These are phyloP conservation scores for Glyptemys insculpta DNA, from an alignment of 2,797 vertebrate species.

Conservation along the genomic window DNA sequence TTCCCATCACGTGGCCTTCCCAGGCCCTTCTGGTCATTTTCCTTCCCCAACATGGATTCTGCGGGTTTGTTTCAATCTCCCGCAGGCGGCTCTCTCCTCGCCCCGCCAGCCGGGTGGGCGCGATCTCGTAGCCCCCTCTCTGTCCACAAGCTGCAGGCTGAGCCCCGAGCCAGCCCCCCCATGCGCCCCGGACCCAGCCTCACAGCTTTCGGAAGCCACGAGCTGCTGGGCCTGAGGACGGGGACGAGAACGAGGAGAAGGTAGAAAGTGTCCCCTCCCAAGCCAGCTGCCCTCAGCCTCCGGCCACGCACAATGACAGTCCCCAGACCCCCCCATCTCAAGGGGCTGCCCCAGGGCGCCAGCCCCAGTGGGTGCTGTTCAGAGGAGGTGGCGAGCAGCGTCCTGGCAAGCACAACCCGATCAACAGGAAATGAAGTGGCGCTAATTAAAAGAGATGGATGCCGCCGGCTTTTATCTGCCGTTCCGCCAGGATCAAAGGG, in stretches of 20 bases:
- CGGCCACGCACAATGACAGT: too few relatives aligned
- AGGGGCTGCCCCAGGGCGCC: background rate
- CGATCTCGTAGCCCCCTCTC: background rate
- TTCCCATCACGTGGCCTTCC: too few relatives aligned
- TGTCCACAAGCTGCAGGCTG: too few relatives aligned
- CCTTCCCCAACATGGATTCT: background rate
- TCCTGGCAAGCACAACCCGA: background rate
- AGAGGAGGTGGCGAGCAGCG: background rate
- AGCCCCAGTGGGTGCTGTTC: background rate
- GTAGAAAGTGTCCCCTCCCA: background rate
- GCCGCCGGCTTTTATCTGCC: background rate
- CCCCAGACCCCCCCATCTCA: background rate
- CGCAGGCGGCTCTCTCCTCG: too few relatives aligned
- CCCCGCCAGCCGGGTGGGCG: too few relatives aligned
- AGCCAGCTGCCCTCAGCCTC: background rate
- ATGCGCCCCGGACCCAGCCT: too few relatives aligned
- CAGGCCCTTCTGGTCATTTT: too few relatives aligned
- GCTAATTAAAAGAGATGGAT: background rate
- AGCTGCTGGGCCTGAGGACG: background rate
- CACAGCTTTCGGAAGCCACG: rapidly evolving
- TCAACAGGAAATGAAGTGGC: background rate
- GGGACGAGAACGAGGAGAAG: background rate
- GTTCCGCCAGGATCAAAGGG: background rate
- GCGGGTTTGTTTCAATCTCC: background rate
- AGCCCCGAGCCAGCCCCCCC: background rate